These are phyloP conservation scores for Calyptomena viridis DNA, from an alignment of 2,113 vertebrate genomes.

Conservation along the genomic window DNA sequence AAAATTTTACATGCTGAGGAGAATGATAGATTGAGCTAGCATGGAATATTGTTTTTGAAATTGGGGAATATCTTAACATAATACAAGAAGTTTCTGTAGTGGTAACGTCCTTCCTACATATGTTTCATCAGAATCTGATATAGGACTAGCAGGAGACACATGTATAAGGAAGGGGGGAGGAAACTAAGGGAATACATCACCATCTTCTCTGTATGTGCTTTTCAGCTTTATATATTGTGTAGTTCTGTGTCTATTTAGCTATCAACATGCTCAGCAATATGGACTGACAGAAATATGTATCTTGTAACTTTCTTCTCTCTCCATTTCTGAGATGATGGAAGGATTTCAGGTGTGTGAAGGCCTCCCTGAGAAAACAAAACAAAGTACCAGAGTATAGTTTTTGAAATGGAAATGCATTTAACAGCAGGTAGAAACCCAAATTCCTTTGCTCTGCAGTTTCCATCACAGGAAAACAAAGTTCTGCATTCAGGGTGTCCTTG, in stretches of 20 bases:
- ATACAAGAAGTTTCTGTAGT: background rate
- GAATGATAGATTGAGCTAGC: background rate
- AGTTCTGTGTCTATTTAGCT: background rate
- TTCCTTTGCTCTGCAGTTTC: background rate
- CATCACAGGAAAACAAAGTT: background rate
- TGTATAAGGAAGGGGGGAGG: background rate
- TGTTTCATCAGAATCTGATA: conserved; percentile 13
- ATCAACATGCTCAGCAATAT: background rate
- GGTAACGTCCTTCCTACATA: background rate
- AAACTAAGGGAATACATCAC: background rate
- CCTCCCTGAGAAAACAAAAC: background rate
- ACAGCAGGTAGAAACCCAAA: background rate
- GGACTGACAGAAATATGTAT: background rate
- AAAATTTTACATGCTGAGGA: background rate
- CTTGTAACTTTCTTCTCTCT: background rate
- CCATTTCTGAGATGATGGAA: background rate
- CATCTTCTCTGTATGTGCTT: background rate
- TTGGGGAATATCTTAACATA: background rate
- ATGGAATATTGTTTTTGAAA: background rate
- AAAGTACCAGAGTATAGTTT: background rate
- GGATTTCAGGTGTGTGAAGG: background rate
- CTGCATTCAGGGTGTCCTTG: background rate
- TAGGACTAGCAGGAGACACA: background rate
- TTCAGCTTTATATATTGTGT: background rate
- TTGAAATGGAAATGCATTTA: conserved; percentile 28